Base-by-base conservation (phyloP, 2,888 invertebrate species). In the Drosophila nigricruria region DNA sequence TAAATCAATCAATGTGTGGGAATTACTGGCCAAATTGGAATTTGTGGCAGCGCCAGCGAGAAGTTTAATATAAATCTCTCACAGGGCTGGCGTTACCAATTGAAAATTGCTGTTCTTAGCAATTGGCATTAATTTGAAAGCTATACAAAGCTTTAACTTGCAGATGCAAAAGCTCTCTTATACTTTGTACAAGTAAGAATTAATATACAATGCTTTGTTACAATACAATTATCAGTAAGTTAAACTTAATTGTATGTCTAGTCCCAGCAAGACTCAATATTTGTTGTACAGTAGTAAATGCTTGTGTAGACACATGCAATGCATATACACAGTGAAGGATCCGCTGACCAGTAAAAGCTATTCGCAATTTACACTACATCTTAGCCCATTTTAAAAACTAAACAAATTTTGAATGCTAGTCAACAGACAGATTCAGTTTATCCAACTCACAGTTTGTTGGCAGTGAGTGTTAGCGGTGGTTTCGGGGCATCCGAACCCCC, bases 21-120 rank as follows among this genome's bases (percentile, higher is more conserved):
- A 70, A 71, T 64, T 60, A 66, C 43, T 60, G 66, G 66, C 66
- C 66, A 66, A 79, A 66, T 61, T 58, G n/a, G 50, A 77, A 67
- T 49, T 53, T 20, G 16, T 56, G 76, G 25, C 32, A 54, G 40
- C 58, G 68, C 71, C 79, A 88, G 79, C 80, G 85, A 91, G 91
- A 92, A 92, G 91, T 92, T 92, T 92, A 92, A 92, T 92, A 91
- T 92, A 92, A 92, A 92, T 91, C 91, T 92, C 92, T 88, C 88
- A 79, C 61, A 86, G 36, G 79, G 73, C 70, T 58, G 62, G 62
- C 61, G 65, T 10, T 2, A 47, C 52, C 58, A 34, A 18, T 50
- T 57, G 60, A 63, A 73, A 73, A 79, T 79, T 80, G 65, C 73
- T 72, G 20, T 30, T 16, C 34, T 52, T 56, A 59, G 50, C 77